Evolutionary conservation across 37 sponge, comb jelly and placozoan genomes (phyloP).

Genomic region (Lycopodina hypogea): DNA sequence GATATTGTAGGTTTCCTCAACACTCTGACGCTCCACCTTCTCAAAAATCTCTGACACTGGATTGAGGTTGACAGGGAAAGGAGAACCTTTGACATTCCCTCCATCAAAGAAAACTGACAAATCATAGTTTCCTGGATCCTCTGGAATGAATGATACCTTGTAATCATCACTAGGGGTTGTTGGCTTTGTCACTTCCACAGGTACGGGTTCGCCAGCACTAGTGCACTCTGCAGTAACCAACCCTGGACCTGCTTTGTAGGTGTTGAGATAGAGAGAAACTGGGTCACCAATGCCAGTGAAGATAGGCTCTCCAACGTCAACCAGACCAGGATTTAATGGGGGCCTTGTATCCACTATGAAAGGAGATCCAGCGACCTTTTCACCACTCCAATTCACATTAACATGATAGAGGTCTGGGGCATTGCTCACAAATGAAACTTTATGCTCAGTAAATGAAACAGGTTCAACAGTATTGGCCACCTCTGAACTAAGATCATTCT

Average conservation of each 20-base stretch:
- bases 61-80: constrained; percentile 35
- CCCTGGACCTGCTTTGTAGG: constrained; percentile 57
- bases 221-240: constrained; percentile 36
- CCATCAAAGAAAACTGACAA: constrained; percentile 49
- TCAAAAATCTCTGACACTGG: constrained; percentile 26
- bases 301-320: constrained; percentile 33
- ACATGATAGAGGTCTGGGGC: constrained; percentile 44
- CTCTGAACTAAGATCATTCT: constrained; percentile 19
- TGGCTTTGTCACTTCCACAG: constrained; percentile 30
- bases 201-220: neutral
- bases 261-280: constrained; percentile 36
- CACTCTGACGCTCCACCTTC: neutral
- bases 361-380: constrained; percentile 39
- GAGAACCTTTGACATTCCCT: constrained; percentile 40
- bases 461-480: constrained; percentile 28
- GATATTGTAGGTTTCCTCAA: constrained; percentile 8
- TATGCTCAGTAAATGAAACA: constrained; percentile 13
- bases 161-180: constrained; percentile 1
- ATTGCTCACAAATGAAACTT: constrained; percentile 18
- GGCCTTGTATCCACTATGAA: constrained; percentile 47
- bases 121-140: constrained; percentile 36
- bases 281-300: constrained; percentile 30
- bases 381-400: constrained; percentile 36
- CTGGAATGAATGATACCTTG: constrained; percentile 44
- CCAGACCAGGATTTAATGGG: constrained; percentile 30